Evolutionary conservation across 1,140 invertebrate genomes (phyloP), one percentile per base, ranked within the genome.

Genomic region (Lepidurus packardi): DNA sequence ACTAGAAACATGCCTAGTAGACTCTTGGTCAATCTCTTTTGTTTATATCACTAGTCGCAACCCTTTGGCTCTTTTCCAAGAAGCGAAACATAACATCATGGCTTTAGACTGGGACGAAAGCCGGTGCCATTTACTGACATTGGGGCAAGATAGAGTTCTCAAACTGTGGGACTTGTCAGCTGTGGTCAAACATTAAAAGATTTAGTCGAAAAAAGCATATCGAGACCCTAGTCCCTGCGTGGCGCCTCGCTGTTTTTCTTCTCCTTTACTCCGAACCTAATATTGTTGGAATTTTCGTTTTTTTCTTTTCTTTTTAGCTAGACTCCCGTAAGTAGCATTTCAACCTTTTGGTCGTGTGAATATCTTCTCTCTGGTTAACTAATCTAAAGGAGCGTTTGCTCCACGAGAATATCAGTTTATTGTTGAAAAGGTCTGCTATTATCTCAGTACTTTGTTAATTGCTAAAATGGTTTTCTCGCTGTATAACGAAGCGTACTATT

Each of bases 61-160:
- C 77, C 94, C 96, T 1, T 86, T 98, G 82, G 97, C 97, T 16
- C 93, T 93, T 77, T 97, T 97, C 85, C 94, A 98, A 84, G 97
- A 99, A 86, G 91, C 93, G 74, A 96, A 97, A 86, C 97, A 99
- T 85, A 92, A 90, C 78, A 91, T 98, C 80, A 89, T 92, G 4
- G 90, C 90, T 73, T 94, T 98, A 90, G 90, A 94, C 86, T 85
- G 98, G 43, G 96, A 99, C 86, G 93, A 95, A 84, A 89, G 92
- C 43, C 90, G 91, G 8, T 92, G 91, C 83, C 90, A 91, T 82
- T 89, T 98, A 79, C 87, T 97, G 65, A 98, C 97, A 9, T 92
- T 97, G 74, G 97, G 97, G 13, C 94, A 95, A 84, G 96, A 99
- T 86, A 89, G 94, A 79, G 87, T 97, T 75, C 34, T 75, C 5